Evolutionary conservation across 1,140 invertebrate species (phyloP).

Genomic region (Hesperophylax magnus): DNA sequence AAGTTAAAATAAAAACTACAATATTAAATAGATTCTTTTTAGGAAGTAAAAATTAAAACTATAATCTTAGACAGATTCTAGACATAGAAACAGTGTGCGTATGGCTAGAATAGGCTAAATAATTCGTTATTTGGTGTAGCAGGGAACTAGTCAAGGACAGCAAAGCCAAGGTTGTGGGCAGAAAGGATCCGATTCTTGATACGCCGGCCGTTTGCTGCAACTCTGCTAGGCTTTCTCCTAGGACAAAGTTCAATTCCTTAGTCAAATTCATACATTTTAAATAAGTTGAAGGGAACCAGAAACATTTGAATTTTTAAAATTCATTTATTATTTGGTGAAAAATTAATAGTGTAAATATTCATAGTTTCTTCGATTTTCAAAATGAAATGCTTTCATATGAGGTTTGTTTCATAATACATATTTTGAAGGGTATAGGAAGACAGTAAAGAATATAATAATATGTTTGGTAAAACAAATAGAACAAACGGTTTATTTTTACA

Average conservation of each 20-base stretch:
- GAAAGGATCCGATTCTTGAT: background rate
- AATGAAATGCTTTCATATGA: background rate
- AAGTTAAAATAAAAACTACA: too few relatives aligned
- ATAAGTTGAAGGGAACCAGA: too few relatives aligned
- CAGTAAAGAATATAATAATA: too few relatives aligned
- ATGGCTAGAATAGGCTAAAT: background rate
- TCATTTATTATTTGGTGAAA: background rate
- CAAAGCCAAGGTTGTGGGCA: background rate
- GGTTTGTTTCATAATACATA: background rate
- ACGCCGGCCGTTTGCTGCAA: constrained; percentile 16
- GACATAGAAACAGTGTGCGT: background rate
- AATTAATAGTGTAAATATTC: background rate
- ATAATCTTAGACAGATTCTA: constrained; percentile 1
- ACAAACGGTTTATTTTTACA: too few relatives aligned
- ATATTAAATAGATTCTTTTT: too few relatives aligned
- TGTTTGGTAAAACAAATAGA: background rate
- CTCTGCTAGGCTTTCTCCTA: constrained; percentile 37
- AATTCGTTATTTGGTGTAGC: background rate
- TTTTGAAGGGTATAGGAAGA: too few relatives aligned
- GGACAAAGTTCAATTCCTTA: constrained; percentile 29
- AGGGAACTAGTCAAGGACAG: background rate
- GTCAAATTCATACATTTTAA: background rate
- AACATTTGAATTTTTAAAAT: too few relatives aligned
- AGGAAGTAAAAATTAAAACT: background rate
- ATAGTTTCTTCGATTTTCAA: background rate